Evolutionary conservation across 1,140 invertebrate genomes (phyloP), one percentile per base, ranked within the genome.

Genomic region (Drosophila sulfurigaster): DNA sequence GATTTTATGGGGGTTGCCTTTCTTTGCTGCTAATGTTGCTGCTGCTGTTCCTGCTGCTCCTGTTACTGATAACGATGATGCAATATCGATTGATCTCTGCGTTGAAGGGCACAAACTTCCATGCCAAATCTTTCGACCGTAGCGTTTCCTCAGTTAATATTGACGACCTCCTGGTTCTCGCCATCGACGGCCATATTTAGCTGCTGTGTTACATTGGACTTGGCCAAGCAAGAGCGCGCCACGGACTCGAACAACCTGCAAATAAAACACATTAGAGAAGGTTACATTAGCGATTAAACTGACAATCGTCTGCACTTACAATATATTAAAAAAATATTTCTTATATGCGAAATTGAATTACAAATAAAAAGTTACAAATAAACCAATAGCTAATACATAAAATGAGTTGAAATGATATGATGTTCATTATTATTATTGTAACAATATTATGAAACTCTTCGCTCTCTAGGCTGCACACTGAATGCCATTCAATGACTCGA

Each of bases 191-290:
- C 82, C 79, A 88, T 82, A 32, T 82, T 88, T 46, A 92, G 74
- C 59, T 92, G 92, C 58, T 92, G 92, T 25, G 74, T 85, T 57
- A 91, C 78, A 65, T 91, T 91, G 11, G 92, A 97, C 83, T 96
- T 96, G 59, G 97, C 96, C 95, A 98, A 97, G 93, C 98, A 99
- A 0, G 98, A 98, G 64, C 97, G 94, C 10, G 98, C 98, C 45
- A 99, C 98, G 1, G 97, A 98, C 91, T 98, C 98, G 93, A 99
- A 98, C 76, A 99, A 94, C 91, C 96, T 97, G 92, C 25, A 94
- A 94, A 52, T 60, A 52, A 35, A 20, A 32, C 38, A 20, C 15
- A 28, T 25, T 4, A 30, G 32, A 30, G n/a, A 5, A 13, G 8
- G 49, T 52, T 13, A 32, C 0, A 30, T 13, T 1, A 54, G n/a